phyloP scores from a whole-genome alignment of 1,140 invertebrate genomes.

The Mya arenaria region DNA sequence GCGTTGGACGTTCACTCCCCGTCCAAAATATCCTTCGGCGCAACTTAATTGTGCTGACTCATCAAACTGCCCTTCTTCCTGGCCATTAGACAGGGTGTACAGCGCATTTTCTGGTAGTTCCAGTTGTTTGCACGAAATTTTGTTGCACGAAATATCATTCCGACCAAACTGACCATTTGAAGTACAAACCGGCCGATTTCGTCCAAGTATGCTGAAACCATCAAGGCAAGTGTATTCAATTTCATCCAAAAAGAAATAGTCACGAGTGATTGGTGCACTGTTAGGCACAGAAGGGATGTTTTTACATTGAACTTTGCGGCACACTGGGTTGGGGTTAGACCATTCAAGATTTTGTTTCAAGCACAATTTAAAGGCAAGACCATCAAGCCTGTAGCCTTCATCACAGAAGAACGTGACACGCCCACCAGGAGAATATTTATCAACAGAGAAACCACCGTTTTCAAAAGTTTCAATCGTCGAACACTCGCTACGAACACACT shows the following conservation, averaged over 20 bases:
- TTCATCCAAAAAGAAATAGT: conserved; percentile 55
- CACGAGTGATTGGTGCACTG: conserved; percentile 36
- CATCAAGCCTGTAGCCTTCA: conserved; percentile 60
- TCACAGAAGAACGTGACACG: conserved; percentile 87
- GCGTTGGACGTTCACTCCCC: conserved; percentile 62
- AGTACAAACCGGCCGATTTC: conserved; percentile 54
- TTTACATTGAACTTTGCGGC: conserved; percentile 65
- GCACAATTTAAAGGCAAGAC: conserved; percentile 52
- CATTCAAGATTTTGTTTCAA: conserved; percentile 75
- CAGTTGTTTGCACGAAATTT: conserved; percentile 67
- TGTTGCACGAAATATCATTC: conserved; percentile 57
- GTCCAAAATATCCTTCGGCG: conserved; percentile 73
- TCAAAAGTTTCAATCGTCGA: conserved; percentile 50
- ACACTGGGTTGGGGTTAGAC: conserved; percentile 64
- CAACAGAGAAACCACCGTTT: conserved; percentile 89
- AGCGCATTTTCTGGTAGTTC: conserved; percentile 53
- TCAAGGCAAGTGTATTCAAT: conserved; percentile 82
- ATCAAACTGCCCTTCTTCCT: conserved; percentile 49
- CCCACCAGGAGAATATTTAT: conserved; percentile 93
- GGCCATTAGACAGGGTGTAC: conserved; percentile 1
- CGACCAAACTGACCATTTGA: conserved; percentile 64
- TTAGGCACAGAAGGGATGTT: conserved; percentile 51
- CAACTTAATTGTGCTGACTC: conserved; percentile 65
- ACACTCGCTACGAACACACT: conserved; percentile 69
- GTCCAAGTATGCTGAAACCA: conserved; percentile 83